These are phyloP conservation scores for Nothoprocta perdicaria DNA, from an alignment of 2,113 vertebrate genomes.

Conservation along the genomic window DNA sequence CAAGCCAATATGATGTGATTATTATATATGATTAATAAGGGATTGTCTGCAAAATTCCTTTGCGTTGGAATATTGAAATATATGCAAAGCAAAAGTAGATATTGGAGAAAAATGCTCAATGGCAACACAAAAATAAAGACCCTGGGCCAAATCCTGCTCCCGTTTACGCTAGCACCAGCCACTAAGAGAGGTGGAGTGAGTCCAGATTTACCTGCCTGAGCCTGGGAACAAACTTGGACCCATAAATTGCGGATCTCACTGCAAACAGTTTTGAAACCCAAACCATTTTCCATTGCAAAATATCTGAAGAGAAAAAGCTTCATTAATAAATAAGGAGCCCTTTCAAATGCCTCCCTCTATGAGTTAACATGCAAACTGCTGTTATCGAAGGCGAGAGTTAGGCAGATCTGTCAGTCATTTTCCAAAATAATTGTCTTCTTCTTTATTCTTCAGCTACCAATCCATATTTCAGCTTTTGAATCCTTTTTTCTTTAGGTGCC, in stretches of 20 bases:
- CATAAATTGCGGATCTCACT: neutral
- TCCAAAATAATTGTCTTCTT: slow-evolving; percentile 19
- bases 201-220: slow-evolving; percentile 20
- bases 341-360: slow-evolving; percentile 28
- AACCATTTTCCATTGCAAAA: neutral
- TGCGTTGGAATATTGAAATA: neutral
- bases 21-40: slow-evolving; percentile 30
- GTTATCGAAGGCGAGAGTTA: neutral
- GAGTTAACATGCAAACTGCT: slow-evolving; percentile 10
- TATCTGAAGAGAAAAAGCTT: neutral
- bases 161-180: neutral
- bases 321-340: slow-evolving; percentile 64
- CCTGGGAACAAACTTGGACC: neutral
- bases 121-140: neutral
- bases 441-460: neutral
- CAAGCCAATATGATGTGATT: slow-evolving; percentile 21
- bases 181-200: fast-evolving
- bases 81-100: neutral
- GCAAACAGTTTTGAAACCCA: neutral
- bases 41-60: slow-evolving; percentile 51
- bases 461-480: neutral
- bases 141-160: neutral
- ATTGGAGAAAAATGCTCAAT: neutral
- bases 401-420: neutral
- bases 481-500: neutral